Evolutionary conservation across 2,888 invertebrate genomes (phyloP), one percentile per base, ranked within the genome.

Genomic region (Drosophila hamatofila): DNA sequence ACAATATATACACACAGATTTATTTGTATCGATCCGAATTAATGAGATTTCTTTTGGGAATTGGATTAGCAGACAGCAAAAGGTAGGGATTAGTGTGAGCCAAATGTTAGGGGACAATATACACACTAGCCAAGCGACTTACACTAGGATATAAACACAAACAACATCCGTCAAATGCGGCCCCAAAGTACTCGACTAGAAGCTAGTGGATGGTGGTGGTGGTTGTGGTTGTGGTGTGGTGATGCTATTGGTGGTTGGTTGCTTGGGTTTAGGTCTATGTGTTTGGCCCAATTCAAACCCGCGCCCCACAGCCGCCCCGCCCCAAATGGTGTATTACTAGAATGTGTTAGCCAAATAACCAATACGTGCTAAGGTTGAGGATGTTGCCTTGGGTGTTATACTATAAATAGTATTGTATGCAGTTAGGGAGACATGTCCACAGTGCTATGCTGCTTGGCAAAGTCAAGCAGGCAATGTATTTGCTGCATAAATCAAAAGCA

Each of bases 381-480:
- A 37, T 21, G 35, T 63, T 58, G 75, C 55, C 58, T 56, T 46
- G 48, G 41, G 54, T 35, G 35, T 41, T 80, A 64, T 72, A 59
- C 61, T 49, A 18, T 30, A 30, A 49, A 68, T 59, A 33, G 57
- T 54, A 56, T 41, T 76, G 68, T 51, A 62, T 64, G 72, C 75
- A 73, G 68, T 73, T 78, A 82, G 63, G 69, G 42, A 78, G 80
- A 65, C 72, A 79, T 71, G 60, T 79, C 72, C 83, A 82, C 61
- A 77, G 77, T 78, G 89, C 78, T 75, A 88, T 74, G 87, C 89
- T 91, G 88, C 91, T 91, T 90, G 91, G 91, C 91, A 90, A 91
- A 89, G 92, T 89, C 91, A 90, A 91, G 91, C 92, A 93, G 91
- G 88, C 92, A 84, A 78, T 84, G 85, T 88, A 92, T 91, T 90